A percentile compares a stretch with the other conserved stretches of the same genome.
Evolutionary conservation across 2,888 invertebrate genomes (phyloP).

Genomic region (Junonia oenone): DNA sequence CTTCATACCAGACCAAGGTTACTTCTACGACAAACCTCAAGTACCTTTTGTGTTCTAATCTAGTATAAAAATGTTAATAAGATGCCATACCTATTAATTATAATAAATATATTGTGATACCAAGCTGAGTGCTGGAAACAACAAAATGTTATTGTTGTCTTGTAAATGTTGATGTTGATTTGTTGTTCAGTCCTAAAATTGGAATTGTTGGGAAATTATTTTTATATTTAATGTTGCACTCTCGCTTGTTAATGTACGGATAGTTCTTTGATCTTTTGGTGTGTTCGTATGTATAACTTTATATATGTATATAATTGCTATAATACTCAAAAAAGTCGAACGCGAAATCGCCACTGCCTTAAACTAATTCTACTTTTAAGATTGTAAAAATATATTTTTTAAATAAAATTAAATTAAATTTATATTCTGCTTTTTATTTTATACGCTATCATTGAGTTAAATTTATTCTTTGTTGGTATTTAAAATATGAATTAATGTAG

Average conservation of each 20-base stretch:
- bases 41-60: slow-evolving; percentile 66
- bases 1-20: slow-evolving; percentile 59
- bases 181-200: not conserved
- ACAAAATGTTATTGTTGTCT: slow-evolving; percentile 13
- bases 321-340: slow-evolving; percentile 65
- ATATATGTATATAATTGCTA: slow-evolving; percentile 38
- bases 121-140: slow-evolving; percentile 43
- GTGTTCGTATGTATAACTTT: slow-evolving; percentile 4
- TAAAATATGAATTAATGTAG: not conserved
- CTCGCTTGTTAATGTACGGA: not conserved
- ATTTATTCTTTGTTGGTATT: too few species aligned
- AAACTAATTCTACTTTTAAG: slow-evolving; percentile 60
- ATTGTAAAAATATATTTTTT: slow-evolving; percentile 55
- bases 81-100: slow-evolving; percentile 44
- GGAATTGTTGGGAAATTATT: not conserved
- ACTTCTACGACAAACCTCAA: slow-evolving; percentile 65
- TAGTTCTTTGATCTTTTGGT: not conserved
- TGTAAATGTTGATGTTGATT: not conserved
- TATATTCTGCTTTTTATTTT: slow-evolving; percentile 3
- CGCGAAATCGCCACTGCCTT: slow-evolving; percentile 67
- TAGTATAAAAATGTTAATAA: slow-evolving; percentile 34
- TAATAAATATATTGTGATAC: slow-evolving; percentile 68
- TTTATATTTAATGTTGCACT: not conserved
- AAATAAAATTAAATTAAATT: slow-evolving; percentile 33
- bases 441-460: too few species aligned